These are phyloP conservation scores for Sarcoramphus papa DNA, from an alignment of 2,797 vertebrate genomes.

Conservation along the genomic window DNA sequence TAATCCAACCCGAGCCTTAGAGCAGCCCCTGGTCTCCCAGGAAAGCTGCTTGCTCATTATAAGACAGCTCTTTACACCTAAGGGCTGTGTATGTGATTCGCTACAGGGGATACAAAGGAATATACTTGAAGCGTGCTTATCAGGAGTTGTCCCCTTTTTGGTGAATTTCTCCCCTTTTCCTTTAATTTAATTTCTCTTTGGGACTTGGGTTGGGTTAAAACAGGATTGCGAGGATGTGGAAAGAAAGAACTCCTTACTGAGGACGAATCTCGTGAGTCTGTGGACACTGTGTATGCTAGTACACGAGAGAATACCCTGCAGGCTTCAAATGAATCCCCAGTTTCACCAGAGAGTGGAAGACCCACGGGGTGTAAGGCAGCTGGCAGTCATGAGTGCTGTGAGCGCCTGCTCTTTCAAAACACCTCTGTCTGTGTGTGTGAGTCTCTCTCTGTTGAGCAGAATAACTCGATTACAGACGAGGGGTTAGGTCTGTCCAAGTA, in stretches of 20 bases:
- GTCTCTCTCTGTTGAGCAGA: neutral
- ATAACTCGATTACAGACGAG: neutral
- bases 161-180: neutral
- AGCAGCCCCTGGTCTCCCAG: neutral
- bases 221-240: neutral
- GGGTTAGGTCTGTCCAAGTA: neutral
- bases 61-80: neutral
- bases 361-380: neutral
- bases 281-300: accelerated
- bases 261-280: neutral
- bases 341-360: neutral
- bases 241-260: neutral
- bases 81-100: neutral
- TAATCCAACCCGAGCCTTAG: neutral
- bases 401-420: neutral
- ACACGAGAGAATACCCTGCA: neutral
- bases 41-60: neutral
- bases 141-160: neutral
- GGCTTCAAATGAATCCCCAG: neutral
- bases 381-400: neutral
- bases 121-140: neutral
- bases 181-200: neutral
- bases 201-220: neutral
- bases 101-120: neutral
- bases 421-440: accelerated